These are phyloP conservation scores for Cirrhinus molitorella DNA, from an alignment of 2,797 vertebrate species.

Conservation along the genomic window DNA sequence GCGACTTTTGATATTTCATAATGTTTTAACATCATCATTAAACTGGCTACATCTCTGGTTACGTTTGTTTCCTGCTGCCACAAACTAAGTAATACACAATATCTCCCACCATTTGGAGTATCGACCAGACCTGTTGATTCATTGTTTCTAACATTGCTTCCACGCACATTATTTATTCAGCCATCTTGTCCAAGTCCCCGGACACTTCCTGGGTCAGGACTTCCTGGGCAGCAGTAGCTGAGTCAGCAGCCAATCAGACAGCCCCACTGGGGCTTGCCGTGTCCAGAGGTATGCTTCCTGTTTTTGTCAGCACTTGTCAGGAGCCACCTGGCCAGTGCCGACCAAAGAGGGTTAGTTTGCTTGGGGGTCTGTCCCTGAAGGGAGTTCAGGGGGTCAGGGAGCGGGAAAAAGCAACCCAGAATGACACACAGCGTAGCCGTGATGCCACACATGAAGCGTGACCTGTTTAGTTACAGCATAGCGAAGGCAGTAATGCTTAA, in stretches of 20 bases:
- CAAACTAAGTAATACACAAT: constrained; percentile 1
- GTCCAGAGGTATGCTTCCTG: constrained; percentile 59
- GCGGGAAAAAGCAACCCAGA: constrained; percentile 49
- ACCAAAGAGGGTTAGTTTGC: constrained; percentile 53
- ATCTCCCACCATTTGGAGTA: constrained; percentile 6
- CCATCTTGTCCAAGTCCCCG: constrained; percentile 56
- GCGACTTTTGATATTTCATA: neutral
- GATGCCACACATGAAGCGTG: constrained; percentile 45
- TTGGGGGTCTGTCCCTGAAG: constrained; percentile 53
- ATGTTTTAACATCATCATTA: neutral
- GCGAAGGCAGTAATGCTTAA: neutral
- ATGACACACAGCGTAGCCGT: constrained; percentile 28
- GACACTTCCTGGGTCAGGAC: constrained; percentile 57
- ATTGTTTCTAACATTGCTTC: constrained; percentile 37
- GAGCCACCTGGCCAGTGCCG: constrained; percentile 62
- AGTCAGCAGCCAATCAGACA: constrained; percentile 61
- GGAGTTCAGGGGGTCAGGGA: constrained; percentile 54
- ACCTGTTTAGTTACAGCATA: constrained; percentile 51
- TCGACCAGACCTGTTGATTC: constrained; percentile 49
- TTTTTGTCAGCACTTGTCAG: constrained; percentile 65
- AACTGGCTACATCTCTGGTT: neutral
- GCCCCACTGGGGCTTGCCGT: constrained; percentile 51
- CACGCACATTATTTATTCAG: constrained; percentile 55
- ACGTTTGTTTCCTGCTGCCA: neutral
- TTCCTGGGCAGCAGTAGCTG: constrained; percentile 56